Conservation (phyloP, 1,140 invertebrate genomes). For the Penaeus japonicus region DNA sequence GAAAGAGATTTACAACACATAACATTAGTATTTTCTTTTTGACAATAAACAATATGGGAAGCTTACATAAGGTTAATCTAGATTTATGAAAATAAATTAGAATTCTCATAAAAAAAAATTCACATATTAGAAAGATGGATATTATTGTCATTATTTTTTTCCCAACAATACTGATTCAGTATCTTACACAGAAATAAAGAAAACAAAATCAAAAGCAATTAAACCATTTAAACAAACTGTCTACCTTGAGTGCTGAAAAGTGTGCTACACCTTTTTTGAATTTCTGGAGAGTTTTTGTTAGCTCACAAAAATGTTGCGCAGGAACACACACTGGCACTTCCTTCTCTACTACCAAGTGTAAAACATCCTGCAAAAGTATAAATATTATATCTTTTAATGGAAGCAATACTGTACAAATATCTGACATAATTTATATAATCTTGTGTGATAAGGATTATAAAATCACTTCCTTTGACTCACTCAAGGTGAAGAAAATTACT, state of each 20-base stretch:
- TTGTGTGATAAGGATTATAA: too few species aligned
- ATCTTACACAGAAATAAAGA: neutral
- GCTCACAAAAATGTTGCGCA: conserved; percentile 31
- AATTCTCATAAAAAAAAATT: too few species aligned
- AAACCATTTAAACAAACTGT: neutral
- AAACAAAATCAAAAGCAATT: neutral
- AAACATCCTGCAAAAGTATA: conserved; percentile 23
- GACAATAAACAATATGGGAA: neutral
- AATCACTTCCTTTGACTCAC: too few species aligned
- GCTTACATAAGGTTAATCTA: neutral
- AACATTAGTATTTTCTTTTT: neutral
- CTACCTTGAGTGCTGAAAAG: conserved; percentile 26
- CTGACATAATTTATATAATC: neutral
- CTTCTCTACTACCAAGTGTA: conserved; percentile 20
- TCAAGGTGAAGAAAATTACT: too few species aligned
- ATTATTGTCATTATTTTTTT: too few species aligned
- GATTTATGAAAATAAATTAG: too few species aligned
- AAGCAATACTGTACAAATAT: neutral
- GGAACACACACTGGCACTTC: conserved; percentile 17
- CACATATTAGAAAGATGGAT: too few species aligned
- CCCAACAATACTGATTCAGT: neutral
- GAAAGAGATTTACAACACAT: neutral
- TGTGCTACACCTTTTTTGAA: conserved; percentile 40
- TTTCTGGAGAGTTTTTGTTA: conserved; percentile 4
- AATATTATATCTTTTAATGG: neutral